Evolutionary conservation across 2,888 invertebrate species (phyloP).

Genomic region (Galeopsomyia nigrocyanea): DNA sequence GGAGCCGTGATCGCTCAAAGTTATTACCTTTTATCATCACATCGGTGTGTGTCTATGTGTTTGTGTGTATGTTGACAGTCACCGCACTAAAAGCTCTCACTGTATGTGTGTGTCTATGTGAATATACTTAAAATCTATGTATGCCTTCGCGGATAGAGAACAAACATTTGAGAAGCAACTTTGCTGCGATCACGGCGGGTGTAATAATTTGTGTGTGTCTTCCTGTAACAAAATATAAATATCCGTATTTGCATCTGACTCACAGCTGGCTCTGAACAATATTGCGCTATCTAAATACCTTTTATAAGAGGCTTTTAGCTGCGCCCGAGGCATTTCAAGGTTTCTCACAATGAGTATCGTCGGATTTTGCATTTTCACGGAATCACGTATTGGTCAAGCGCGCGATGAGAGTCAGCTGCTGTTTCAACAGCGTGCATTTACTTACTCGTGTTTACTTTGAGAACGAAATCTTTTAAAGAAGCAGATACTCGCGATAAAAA

Average conservation of each 20-base stretch:
- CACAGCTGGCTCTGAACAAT: conserved; percentile 63
- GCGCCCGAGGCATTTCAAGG: conserved; percentile 49
- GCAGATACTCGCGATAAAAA: conserved; percentile 39
- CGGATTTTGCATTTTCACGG: conserved; percentile 47
- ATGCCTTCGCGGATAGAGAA: conserved; percentile 41
- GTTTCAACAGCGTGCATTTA: conserved; percentile 17
- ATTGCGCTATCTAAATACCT: conserved; percentile 58
- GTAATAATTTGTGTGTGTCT: conserved; percentile 59
- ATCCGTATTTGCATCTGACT: conserved; percentile 64
- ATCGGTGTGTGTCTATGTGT: too few species aligned
- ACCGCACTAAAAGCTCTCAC: conserved; percentile 46
- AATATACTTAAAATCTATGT: conserved; percentile 45
- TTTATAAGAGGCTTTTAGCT: conserved; percentile 52
- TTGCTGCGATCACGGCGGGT: conserved; percentile 58
- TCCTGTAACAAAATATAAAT: conserved; percentile 70
- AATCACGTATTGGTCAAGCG: conserved; percentile 30
- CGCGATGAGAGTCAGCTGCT: conserved; percentile 33
- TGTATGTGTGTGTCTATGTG: background rate
- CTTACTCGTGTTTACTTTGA: conserved; percentile 24
- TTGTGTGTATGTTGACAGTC: background rate
- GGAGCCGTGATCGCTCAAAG: conserved; percentile 59
- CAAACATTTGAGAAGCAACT: conserved; percentile 20
- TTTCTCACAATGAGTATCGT: conserved; percentile 26
- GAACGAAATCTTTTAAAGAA: conserved; percentile 34
- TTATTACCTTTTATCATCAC: conserved; percentile 34